Evolutionary conservation across 1,140 invertebrate species (phyloP), one percentile per base, ranked within the genome.

Genomic region (Tyrophagus putrescentiae): DNA sequence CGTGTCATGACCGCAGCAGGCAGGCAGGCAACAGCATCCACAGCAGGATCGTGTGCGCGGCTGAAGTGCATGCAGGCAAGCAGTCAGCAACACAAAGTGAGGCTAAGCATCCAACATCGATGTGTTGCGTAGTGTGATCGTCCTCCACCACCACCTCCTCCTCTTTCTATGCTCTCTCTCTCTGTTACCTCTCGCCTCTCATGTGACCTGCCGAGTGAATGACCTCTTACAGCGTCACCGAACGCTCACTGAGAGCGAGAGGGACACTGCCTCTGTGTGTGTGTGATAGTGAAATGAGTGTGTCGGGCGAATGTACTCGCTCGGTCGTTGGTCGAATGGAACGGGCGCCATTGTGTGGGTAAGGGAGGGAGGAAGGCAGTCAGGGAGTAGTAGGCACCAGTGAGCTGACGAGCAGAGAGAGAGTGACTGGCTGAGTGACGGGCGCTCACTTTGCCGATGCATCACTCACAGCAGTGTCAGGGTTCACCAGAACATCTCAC

Each of bases 191-290:
- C n/a, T 39, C 21, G 36, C 36, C 36, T 39, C 36, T 39, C 36
- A 39, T 39, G 36, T 48, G 45, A 48, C 45, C 45, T 48, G 45
- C 45, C 45, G 7, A 18, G 45, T 48, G 45, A 48, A 48, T 48
- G 45, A 48, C 45, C 45, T 48, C 21, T 48, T 29, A 48, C 45
- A 25, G 18, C 31, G 45, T 21, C 45, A 7, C 23, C 45, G 6
- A 48, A 18, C 18, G 45, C 13, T 39, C 36, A 39, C 21, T 21
- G n/a, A n/a, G n/a, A n/a, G n/a, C n/a, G n/a, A n/a, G n/a, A n/a
- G n/a, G n/a, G n/a, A n/a, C n/a, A n/a, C n/a, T n/a, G n/a, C n/a
- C n/a, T n/a, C n/a, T n/a, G n/a, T n/a, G n/a, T n/a, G n/a, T n/a
- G n/a, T n/a, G n/a, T n/a, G n/a, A n/a, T n/a, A n/a, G n/a, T n/a